Conservation (phyloP, 2,113 vertebrate species). For the Smithornis capensis region DNA sequence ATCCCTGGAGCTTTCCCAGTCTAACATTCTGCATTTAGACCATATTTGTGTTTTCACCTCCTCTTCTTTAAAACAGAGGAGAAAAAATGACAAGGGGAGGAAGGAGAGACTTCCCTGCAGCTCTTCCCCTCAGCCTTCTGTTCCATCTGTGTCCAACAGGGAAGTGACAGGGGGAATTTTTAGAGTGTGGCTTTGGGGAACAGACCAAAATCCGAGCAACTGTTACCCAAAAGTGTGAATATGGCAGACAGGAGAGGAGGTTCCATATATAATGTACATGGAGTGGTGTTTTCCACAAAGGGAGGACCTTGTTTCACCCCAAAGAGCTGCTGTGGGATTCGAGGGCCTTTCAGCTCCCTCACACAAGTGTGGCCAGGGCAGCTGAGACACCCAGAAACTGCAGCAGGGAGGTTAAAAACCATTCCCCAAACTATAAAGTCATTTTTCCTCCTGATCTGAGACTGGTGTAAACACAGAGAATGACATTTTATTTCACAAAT, state of each 20-base stretch:
- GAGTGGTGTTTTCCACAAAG: background rate
- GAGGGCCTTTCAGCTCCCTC: background rate
- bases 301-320: background rate
- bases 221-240: slow-evolving; percentile 1
- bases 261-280: background rate
- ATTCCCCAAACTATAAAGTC: background rate
- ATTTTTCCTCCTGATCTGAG: background rate
- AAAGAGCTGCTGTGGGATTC: rapidly evolving
- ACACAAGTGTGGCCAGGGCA: rapidly evolving
- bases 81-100: background rate
- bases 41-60: slow-evolving; percentile 37
- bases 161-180: background rate
- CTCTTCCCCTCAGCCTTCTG: background rate
- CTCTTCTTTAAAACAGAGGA: background rate
- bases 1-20: slow-evolving; percentile 4
- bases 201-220: slow-evolving; percentile 36
- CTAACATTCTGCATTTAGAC: background rate
- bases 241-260: slow-evolving; percentile 20
- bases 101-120: background rate
- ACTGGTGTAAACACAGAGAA: background rate
- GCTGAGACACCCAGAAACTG: background rate
- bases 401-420: background rate
- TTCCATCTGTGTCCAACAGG: background rate
- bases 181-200: background rate
- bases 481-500: background rate